A percentile compares a stretch with the other conserved stretches of the same genome.
These are phyloP conservation scores for Brachionus rotundiformis DNA, from an alignment of 1,140 invertebrate genomes.

Conservation along the genomic window DNA sequence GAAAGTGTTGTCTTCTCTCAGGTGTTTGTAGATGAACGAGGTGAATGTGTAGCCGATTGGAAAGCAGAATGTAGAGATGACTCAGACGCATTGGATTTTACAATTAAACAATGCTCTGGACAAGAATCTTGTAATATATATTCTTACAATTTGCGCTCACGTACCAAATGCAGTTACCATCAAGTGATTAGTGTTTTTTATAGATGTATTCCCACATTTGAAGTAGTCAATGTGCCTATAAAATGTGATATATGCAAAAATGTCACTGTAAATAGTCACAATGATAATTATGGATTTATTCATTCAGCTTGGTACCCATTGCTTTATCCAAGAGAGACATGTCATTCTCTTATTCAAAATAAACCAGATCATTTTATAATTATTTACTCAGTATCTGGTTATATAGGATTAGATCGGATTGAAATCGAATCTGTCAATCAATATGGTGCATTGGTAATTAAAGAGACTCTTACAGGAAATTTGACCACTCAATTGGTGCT, in stretches of 20 bases:
- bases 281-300: conserved; percentile 45
- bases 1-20: conserved; percentile 31
- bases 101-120: conserved; percentile 33
- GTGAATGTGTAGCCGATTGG: conserved; percentile 47
- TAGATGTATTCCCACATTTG: conserved; percentile 35
- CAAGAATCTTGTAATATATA: conserved; percentile 25
- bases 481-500: conserved; percentile 39
- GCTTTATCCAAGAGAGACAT: conserved; percentile 46
- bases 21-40: conserved; percentile 4
- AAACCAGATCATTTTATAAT: conserved; percentile 51
- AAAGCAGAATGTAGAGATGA: conserved; percentile 31
- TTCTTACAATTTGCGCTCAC: conserved; percentile 37
- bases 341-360: conserved; percentile 50
- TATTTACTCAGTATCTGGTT: conserved; percentile 42
- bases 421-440: conserved; percentile 38
- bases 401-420: conserved; percentile 44
- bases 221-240: conserved; percentile 42
- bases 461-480: conserved; percentile 47
- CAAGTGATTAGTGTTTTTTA: conserved; percentile 48
- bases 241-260: conserved; percentile 51
- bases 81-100: conserved; percentile 4
- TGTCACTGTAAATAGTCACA: conserved; percentile 30
- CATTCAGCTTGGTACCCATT: conserved; percentile 48
- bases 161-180: conserved; percentile 48
- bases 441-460: conserved; percentile 40